Evolutionary conservation across 1,140 invertebrate genomes (phyloP).

Genomic region (Trachymyrmex septentrionalis): DNA sequence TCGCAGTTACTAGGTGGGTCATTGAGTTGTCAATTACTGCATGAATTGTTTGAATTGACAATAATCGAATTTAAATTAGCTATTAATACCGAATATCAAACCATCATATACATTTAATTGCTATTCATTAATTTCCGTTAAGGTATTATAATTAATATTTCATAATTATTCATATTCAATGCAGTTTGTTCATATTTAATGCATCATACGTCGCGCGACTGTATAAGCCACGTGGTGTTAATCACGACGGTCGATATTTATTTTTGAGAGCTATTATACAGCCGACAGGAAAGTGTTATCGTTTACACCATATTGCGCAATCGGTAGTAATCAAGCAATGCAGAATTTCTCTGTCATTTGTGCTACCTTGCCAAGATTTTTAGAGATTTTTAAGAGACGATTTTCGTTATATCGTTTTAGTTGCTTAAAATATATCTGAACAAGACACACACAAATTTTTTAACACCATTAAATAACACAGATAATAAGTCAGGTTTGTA

Average conservation of each 20-base stretch:
- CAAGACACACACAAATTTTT: background rate
- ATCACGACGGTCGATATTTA: background rate
- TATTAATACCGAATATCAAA: background rate
- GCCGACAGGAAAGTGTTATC: conserved; percentile 48
- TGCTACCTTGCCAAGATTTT: background rate
- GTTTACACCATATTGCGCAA: conserved; percentile 76
- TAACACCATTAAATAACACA: background rate
- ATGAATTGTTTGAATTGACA: background rate
- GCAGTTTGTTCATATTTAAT: background rate
- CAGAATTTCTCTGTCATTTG: conserved; percentile 19
- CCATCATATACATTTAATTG: background rate
- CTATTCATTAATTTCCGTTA: background rate
- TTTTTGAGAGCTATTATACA: background rate
- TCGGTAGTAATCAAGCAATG: conserved; percentile 63
- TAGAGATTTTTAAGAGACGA: background rate
- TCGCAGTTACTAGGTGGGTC: background rate
- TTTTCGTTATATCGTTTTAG: background rate
- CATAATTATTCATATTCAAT: background rate
- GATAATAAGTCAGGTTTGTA: background rate
- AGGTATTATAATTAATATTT: background rate
- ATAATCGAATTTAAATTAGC: background rate
- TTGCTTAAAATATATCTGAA: background rate
- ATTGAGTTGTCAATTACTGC: background rate
- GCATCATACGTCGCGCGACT: background rate
- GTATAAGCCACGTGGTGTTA: no score